phyloP scores from a whole-genome alignment of 1,140 invertebrate species.

The Palaemon carinicauda region DNA sequence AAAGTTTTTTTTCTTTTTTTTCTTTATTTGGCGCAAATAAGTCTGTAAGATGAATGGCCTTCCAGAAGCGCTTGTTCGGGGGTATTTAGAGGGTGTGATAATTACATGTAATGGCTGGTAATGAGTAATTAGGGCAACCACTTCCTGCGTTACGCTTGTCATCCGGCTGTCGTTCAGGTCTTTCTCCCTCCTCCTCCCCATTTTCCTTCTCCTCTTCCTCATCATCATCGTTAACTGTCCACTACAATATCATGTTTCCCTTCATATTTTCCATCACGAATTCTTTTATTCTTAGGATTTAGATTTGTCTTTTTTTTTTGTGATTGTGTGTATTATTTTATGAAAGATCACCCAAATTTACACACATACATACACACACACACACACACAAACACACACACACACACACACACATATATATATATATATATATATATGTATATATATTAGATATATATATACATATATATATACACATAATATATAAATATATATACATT shows the following conservation, averaged over 20 bases:
- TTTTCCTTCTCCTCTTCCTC: background rate
- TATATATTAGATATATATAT: no score
- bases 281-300: background rate
- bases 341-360: no score
- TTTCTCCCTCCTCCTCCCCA: background rate
- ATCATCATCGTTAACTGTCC: background rate
- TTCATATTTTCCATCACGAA: no score
- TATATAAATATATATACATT: no score
- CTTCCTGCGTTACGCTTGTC: background rate
- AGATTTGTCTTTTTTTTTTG: background rate
- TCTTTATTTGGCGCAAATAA: no score
- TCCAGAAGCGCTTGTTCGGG: background rate
- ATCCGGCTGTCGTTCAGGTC: background rate
- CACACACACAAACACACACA: background rate
- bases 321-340: no score
- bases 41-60: background rate
- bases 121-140: background rate
- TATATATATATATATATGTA: no score
- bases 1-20: no score
- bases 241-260: background rate
- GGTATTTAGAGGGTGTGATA: background rate
- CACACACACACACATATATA: no score
- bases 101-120: conserved; percentile 5
- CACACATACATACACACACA: background rate
- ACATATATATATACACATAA: no score